phyloP scores from a whole-genome alignment of 2,797 vertebrate species.

The Rhinophrynus dorsalis region DNA sequence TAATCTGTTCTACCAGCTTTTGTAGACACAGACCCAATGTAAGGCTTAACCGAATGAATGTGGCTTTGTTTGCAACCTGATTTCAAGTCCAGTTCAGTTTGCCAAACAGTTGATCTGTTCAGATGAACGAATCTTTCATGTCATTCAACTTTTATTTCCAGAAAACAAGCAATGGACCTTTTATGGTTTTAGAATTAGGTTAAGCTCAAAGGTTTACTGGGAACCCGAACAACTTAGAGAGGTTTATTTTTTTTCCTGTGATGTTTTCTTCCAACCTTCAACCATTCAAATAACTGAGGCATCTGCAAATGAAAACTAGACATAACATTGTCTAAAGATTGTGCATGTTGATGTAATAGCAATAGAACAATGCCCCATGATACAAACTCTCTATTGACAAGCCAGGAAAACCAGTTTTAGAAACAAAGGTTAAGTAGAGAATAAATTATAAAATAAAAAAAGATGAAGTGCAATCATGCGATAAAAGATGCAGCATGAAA shows the following conservation, averaged over 20 bases:
- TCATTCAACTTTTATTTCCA: background rate
- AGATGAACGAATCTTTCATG: background rate
- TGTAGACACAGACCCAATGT: too few relatives aligned
- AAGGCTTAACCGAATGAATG: too few relatives aligned
- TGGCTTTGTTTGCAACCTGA: background rate
- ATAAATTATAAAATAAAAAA: slow-evolving; percentile 5
- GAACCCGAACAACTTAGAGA: slow-evolving; percentile 6
- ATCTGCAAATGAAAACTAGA: background rate
- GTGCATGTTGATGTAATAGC: slow-evolving; percentile 8
- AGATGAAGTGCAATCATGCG: slow-evolving; percentile 12
- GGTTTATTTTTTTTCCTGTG: slow-evolving; percentile 17
- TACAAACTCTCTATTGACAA: background rate
- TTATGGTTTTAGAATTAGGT: background rate
- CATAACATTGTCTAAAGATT: slow-evolving; percentile 8
- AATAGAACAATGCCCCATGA: background rate
- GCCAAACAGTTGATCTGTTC: background rate
- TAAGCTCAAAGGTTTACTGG: background rate
- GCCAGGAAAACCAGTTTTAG: background rate
- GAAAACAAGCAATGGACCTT: background rate
- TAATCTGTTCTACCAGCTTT: too few relatives aligned
- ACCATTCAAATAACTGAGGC: slow-evolving; percentile 3
- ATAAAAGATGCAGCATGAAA: slow-evolving; percentile 1
- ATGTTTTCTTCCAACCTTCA: background rate
- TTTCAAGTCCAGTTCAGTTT: background rate
- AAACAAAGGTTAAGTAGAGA: background rate